phyloP scores from a whole-genome alignment of 2,113 vertebrate species.

The Megalops atlanticus region DNA sequence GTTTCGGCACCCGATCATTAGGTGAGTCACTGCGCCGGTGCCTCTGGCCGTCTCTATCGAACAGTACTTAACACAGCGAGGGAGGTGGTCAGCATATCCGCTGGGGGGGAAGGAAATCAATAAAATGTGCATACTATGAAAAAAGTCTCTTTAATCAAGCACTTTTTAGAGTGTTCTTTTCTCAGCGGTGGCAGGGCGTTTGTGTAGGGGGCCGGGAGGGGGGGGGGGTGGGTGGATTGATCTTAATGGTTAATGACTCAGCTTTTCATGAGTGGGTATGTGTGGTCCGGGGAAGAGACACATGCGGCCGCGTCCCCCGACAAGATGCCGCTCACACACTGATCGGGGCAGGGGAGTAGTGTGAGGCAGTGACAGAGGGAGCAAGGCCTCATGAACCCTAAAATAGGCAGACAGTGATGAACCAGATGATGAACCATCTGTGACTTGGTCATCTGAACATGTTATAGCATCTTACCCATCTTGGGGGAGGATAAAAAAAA shows the following conservation, averaged over 20 bases:
- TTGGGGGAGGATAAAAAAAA: no score
- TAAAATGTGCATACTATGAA: background rate
- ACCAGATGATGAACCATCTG: no score
- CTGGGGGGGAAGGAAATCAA: background rate
- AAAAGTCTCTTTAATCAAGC: background rate
- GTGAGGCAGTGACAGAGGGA: no score
- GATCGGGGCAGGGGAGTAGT: no score
- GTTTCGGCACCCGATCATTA: background rate
- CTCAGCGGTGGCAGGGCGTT: background rate
- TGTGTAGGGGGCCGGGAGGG: background rate
- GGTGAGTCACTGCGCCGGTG: background rate
- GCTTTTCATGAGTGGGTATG: background rate
- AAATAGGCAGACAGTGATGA: no score
- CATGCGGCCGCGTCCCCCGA: no score
- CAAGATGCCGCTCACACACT: no score
- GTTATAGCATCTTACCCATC: no score
- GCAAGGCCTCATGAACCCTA: no score
- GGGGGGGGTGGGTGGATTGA: background rate
- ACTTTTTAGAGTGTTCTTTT: background rate
- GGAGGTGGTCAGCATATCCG: background rate
- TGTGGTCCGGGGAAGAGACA: background rate
- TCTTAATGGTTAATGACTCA: background rate
- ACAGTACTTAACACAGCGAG: background rate
- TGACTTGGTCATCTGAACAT: no score
- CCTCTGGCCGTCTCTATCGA: background rate